A percentile compares a stretch with the other conserved stretches of the same genome.
Evolutionary conservation across 2,888 invertebrate species (phyloP).

Genomic region (Thymelicus lineola): DNA sequence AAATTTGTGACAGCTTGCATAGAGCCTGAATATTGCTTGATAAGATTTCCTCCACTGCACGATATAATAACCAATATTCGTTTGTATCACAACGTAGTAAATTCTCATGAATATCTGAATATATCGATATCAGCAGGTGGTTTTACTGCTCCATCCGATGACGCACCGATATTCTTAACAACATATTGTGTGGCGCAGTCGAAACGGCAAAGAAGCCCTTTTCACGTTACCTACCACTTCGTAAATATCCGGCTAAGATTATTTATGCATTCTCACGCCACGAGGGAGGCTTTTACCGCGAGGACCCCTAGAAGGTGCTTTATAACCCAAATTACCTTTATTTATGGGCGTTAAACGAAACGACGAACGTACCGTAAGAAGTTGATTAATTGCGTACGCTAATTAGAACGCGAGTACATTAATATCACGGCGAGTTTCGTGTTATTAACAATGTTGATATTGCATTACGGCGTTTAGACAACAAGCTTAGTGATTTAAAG

Average conservation of each 20-base stretch:
- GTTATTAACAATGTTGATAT: conserved; percentile 4
- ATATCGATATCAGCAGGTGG: conserved; percentile 44
- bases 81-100: neutral
- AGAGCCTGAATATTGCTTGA: no score
- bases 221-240: conserved; percentile 16
- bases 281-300: neutral
- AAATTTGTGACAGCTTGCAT: no score
- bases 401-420: conserved; percentile 26
- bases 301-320: conserved; percentile 4
- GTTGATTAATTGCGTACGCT: conserved; percentile 33
- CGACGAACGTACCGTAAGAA: conserved; percentile 16
- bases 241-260: conserved; percentile 42
- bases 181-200: conserved; percentile 41
- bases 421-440: conserved; percentile 13
- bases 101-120: conserved; percentile 2
- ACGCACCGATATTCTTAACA: conserved; percentile 57
- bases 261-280: conserved; percentile 21
- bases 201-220: conserved; percentile 20
- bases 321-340: conserved; percentile 23
- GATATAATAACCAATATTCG: neutral
- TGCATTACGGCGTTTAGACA: conserved; percentile 1
- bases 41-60: no score
- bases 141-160: conserved; percentile 47
- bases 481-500: conserved; percentile 11
- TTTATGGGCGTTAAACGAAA: conserved; percentile 22